Evolutionary conservation across 1,140 invertebrate genomes (phyloP).

Genomic region (Tetramorium simillimum): DNA sequence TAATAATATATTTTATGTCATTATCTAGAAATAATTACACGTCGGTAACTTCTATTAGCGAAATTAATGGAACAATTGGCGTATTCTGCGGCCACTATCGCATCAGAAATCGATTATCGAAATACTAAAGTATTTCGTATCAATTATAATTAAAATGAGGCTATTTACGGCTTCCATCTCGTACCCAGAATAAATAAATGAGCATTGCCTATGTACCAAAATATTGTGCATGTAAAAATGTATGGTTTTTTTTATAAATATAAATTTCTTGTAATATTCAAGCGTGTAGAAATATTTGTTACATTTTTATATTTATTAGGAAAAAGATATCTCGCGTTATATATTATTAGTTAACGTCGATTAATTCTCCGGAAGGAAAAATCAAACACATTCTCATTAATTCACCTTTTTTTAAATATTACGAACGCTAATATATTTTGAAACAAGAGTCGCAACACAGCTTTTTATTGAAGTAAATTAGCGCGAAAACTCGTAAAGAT

Average conservation of each 20-base stretch:
- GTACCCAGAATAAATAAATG: constrained; percentile 46
- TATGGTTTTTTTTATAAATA: not conserved
- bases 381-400: not conserved
- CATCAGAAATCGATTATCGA: constrained; percentile 57
- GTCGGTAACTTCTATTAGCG: constrained; percentile 60
- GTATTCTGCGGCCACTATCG: constrained; percentile 54
- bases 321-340: not conserved
- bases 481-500: not conserved
- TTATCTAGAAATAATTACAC: constrained; percentile 63
- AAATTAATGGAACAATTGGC: constrained; percentile 62
- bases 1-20: constrained; percentile 62
- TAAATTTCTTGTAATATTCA: not conserved
- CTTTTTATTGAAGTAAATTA: not conserved
- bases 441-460: not conserved
- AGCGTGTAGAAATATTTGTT: not conserved
- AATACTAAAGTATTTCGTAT: constrained; percentile 62
- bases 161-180: constrained; percentile 45
- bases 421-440: not conserved
- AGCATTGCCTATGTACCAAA: not conserved
- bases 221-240: not conserved
- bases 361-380: not conserved
- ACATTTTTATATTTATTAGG: not conserved
- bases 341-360: not conserved
- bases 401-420: not conserved
- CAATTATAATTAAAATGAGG: constrained; percentile 62